Evolutionary conservation across 2,113 vertebrate species (phyloP).

Genomic region (Gasterosteus aculeatus): DNA sequence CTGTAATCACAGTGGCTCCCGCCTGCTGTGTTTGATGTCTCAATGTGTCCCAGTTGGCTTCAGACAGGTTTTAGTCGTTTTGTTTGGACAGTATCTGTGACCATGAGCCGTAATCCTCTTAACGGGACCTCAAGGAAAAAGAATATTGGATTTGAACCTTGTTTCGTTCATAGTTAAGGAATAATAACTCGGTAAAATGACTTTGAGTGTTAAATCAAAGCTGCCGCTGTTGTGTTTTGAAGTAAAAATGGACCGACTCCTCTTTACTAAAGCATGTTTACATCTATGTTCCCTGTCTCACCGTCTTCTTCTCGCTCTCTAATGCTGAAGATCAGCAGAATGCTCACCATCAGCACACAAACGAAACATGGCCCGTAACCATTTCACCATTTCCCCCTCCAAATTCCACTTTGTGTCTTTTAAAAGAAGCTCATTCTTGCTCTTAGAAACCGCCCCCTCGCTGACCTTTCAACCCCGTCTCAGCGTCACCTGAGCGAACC

Average conservation of each 20-base stretch:
- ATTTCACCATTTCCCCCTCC: too few species aligned
- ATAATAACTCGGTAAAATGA: neutral
- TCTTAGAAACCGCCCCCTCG: neutral
- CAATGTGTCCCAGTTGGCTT: conserved; percentile 31
- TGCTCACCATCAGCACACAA: neutral
- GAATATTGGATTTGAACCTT: neutral
- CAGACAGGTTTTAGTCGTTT: conserved; percentile 2
- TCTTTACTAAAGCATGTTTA: neutral
- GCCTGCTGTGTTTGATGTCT: conserved; percentile 14
- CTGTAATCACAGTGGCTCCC: conserved; percentile 26
- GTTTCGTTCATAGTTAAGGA: neutral
- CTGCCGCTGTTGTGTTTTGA: neutral
- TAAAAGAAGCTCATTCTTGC: neutral
- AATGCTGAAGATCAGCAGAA: neutral
- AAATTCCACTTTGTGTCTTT: neutral
- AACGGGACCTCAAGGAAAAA: neutral
- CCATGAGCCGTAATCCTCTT: neutral
- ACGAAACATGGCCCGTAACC: neutral
- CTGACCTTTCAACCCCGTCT: neutral
- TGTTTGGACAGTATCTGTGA: neutral
- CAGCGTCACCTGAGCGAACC: neutral
- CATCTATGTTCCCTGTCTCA: neutral
- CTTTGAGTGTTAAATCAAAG: neutral
- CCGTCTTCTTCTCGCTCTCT: neutral
- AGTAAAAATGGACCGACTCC: too few species aligned